Percentiles rank a stretch among this genome's conserved stretches.
These are phyloP conservation scores for Luscinia luscinia DNA, from an alignment of 2,797 vertebrate species.

Conservation along the genomic window DNA sequence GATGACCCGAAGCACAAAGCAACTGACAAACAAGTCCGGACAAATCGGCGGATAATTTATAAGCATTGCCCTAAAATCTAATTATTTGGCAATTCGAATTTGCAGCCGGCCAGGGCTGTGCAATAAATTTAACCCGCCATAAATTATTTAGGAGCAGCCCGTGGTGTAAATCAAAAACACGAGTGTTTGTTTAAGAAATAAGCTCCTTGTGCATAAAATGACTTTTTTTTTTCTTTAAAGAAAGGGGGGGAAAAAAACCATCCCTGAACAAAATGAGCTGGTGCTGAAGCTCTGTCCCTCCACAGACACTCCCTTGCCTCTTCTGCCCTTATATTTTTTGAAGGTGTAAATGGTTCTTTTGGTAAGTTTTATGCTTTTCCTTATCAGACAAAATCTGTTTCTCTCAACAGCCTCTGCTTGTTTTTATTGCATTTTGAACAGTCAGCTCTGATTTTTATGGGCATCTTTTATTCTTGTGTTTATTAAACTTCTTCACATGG, in stretches of 20 bases:
- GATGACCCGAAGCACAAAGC: slow-evolving; percentile 95
- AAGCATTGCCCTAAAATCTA: slow-evolving; percentile 99
- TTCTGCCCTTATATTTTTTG: neutral
- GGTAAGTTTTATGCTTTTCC: slow-evolving; percentile 43
- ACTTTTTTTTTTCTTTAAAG: slow-evolving; percentile 52
- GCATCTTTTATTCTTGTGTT: slow-evolving; percentile 66
- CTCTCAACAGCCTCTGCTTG: slow-evolving; percentile 30
- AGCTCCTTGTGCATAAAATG: slow-evolving; percentile 82
- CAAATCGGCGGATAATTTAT: slow-evolving; percentile 99
- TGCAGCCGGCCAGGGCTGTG: slow-evolving; percentile 89
- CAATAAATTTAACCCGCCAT: slow-evolving; percentile 98
- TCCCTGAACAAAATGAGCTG: slow-evolving; percentile 43
- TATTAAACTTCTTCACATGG: slow-evolving; percentile 61
- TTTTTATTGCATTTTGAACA: slow-evolving; percentile 63
- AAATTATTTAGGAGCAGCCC: slow-evolving; percentile 98
- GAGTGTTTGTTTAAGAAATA: slow-evolving; percentile 87
- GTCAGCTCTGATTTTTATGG: slow-evolving; percentile 64
- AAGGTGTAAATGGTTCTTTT: neutral
- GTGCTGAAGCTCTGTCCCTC: slow-evolving; percentile 3
- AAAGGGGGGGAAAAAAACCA: neutral
- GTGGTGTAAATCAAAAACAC: slow-evolving; percentile 88
- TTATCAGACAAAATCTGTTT: slow-evolving; percentile 29
- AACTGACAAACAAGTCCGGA: slow-evolving; percentile 97
- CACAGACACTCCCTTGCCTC: neutral
- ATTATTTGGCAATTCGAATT: slow-evolving; percentile 99